Percentiles rank a stretch among this genome's conserved stretches.
Conservation (phyloP, 1,140 invertebrate genomes). For the Bombus waltoni region DNA sequence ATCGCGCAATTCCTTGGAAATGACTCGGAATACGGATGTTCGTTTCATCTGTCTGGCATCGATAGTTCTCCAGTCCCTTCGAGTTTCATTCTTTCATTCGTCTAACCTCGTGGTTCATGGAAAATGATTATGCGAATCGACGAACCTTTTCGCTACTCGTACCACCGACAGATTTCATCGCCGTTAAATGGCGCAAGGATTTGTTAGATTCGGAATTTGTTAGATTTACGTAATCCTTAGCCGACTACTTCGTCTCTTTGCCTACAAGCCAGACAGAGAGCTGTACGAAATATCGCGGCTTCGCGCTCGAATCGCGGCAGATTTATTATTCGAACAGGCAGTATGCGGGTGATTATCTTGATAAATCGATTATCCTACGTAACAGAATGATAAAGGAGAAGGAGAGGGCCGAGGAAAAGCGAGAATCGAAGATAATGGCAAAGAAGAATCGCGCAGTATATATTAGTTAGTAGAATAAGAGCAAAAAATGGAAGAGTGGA, state of each 20-base stretch:
- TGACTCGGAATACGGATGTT: too few relatives aligned
- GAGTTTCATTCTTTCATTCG: conserved; percentile 24
- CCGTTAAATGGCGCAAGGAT: conserved; percentile 35
- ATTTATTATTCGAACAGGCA: neutral
- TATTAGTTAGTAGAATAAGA: too few relatives aligned
- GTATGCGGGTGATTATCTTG: neutral
- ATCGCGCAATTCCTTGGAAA: neutral
- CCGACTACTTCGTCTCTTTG: conserved; percentile 9
- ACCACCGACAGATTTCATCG: conserved; percentile 40
- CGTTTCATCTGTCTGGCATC: too few relatives aligned
- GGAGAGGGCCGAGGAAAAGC: neutral
- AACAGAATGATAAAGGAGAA: neutral
- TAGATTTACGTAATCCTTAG: conserved; percentile 56
- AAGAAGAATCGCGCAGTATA: too few relatives aligned
- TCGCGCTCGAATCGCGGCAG: neutral
- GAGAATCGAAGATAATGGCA: neutral
- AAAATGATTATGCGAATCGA: conserved; percentile 49
- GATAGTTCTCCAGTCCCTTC: neutral
- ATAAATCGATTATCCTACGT: neutral
- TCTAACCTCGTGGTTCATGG: neutral
- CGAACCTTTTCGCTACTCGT: conserved; percentile 9
- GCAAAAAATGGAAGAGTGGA: too few relatives aligned
- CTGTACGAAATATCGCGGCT: neutral
- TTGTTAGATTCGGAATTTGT: conserved; percentile 45
- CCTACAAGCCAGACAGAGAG: neutral